Evolutionary conservation across 2,113 vertebrate species (phyloP).

Genomic region (Catharus fuscescens): DNA sequence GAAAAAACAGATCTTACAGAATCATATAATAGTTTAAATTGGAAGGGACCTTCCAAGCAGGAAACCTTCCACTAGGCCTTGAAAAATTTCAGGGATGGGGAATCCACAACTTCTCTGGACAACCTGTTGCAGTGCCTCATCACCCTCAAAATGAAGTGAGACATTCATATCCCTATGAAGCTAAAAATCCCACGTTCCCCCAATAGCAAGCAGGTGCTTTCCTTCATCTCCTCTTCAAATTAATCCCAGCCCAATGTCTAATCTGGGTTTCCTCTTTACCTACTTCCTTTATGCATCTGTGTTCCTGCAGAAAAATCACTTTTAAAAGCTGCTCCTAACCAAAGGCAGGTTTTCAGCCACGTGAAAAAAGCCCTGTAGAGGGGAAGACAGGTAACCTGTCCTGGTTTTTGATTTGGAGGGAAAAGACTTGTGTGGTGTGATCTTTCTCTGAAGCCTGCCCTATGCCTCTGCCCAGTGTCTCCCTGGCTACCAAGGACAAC

Average conservation of each 20-base stretch:
- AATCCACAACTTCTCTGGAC: background rate
- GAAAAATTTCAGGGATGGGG: background rate
- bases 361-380: background rate
- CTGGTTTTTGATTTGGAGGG: rapidly evolving
- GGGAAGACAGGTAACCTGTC: background rate
- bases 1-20: background rate
- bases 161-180: background rate
- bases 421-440: background rate
- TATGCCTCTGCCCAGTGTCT: background rate
- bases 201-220: background rate
- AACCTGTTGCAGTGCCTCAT: background rate
- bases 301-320: background rate
- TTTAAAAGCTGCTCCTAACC: background rate
- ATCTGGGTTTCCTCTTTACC: background rate
- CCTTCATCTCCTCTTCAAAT: background rate
- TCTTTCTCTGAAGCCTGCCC: background rate
- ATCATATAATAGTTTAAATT: background rate
- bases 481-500: background rate
- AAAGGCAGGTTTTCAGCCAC: background rate
- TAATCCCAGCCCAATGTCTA: background rate
- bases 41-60: background rate
- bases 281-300: background rate
- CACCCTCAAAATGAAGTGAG: background rate
- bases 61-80: background rate
- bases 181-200: background rate